Percentiles rank a stretch among this genome's conserved stretches.
Conservation (phyloP, 2,888 invertebrate species). For the Hofmannophila pseudospretella region DNA sequence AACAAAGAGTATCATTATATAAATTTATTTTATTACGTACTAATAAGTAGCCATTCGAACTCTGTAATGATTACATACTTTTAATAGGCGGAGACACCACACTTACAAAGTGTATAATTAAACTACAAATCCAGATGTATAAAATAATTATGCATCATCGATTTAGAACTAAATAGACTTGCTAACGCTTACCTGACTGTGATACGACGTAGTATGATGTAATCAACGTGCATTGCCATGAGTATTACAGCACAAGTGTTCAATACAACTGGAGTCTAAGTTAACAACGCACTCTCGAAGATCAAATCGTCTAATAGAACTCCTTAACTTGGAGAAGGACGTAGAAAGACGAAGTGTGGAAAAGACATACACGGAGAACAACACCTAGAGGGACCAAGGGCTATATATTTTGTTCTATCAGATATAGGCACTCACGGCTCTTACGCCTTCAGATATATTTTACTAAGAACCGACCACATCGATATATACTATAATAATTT, state of each 20-base stretch:
- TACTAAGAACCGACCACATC: conserved; percentile 6
- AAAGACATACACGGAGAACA: conserved; percentile 30
- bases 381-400: conserved; percentile 17
- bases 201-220: conserved; percentile 59
- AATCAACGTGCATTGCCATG: conserved; percentile 46
- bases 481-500: conserved; percentile 1
- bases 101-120: conserved; percentile 75
- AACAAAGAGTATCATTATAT: conserved; percentile 59
- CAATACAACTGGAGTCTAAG: conserved; percentile 4
- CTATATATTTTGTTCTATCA: conserved; percentile 25
- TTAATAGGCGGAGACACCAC: conserved; percentile 77
- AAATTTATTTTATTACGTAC: conserved; percentile 68
- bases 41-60: conserved; percentile 70
- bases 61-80: conserved; percentile 68
- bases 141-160: conserved; percentile 70
- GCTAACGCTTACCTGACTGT: conserved; percentile 57
- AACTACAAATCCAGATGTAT: conserved; percentile 74
- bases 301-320: conserved; percentile 4
- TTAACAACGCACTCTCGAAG: conserved; percentile 7
- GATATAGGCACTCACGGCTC: conserved; percentile 33
- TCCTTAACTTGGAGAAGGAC: conserved; percentile 2
- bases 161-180: conserved; percentile 64
- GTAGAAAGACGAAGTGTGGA: conserved; percentile 21
- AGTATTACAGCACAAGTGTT: conserved; percentile 47
- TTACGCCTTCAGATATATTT: conserved; percentile 20